These are phyloP conservation scores for Gasteruption jaculator DNA, from an alignment of 2,888 invertebrate genomes.

Conservation along the genomic window DNA sequence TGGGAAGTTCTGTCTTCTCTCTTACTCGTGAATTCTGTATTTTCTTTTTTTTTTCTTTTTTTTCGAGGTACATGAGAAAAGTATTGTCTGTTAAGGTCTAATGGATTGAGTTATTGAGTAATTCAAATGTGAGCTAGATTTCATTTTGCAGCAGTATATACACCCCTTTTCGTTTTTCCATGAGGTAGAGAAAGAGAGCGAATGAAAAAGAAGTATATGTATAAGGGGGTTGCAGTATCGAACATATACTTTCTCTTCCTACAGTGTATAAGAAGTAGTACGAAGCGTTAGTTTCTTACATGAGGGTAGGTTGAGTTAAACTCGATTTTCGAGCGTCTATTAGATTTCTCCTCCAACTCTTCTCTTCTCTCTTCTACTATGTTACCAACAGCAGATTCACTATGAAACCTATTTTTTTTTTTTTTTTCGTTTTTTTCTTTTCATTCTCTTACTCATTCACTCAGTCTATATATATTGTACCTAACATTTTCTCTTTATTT, in stretches of 20 bases:
- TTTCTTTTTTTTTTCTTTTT: too few relatives aligned
- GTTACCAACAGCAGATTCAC: too few relatives aligned
- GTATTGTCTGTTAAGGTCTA: constrained; percentile 50
- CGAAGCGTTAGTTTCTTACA: constrained; percentile 33
- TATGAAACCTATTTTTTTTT: too few relatives aligned
- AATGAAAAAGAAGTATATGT: too few relatives aligned
- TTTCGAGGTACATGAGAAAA: too few relatives aligned
- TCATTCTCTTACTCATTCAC: too few relatives aligned
- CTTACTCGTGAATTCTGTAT: not conserved
- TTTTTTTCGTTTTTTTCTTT: too few relatives aligned
- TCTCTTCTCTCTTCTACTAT: too few relatives aligned
- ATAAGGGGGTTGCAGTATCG: constrained; percentile 11
- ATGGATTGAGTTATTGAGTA: constrained; percentile 50
- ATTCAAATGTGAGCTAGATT: constrained; percentile 51
- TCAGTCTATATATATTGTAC: too few relatives aligned
- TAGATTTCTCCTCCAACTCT: constrained; percentile 49
- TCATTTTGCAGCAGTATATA: too few relatives aligned
- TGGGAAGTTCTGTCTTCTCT: constrained; percentile 1
- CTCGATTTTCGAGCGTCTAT: constrained; percentile 46
- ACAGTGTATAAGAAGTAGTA: constrained; percentile 7
- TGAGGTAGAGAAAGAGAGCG: constrained; percentile 35
- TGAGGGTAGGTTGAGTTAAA: constrained; percentile 42
- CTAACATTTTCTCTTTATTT: too few relatives aligned
- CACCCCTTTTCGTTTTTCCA: too few relatives aligned
- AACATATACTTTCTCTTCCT: not conserved